A percentile compares a stretch with the other conserved stretches of the same genome.
Conservation (phyloP, 2,113 vertebrate species). For the Xenopus borealis region DNA sequence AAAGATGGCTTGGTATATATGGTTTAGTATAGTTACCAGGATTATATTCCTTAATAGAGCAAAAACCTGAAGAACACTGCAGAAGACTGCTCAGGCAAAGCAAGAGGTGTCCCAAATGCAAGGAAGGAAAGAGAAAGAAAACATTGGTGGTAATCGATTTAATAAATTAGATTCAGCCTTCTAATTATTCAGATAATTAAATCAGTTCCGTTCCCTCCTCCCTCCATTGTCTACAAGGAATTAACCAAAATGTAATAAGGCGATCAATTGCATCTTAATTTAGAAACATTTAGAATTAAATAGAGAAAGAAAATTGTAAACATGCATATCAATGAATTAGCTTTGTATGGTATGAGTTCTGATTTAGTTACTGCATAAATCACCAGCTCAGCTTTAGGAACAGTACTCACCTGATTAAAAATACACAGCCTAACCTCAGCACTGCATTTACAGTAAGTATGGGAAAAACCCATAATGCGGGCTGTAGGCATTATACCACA, state of each 20-base stretch:
- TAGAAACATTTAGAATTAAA: not conserved
- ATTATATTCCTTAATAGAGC: slow-evolving; percentile 17
- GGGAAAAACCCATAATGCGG: no score
- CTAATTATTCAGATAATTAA: slow-evolving; percentile 11
- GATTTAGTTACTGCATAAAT: no score
- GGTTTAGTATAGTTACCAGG: slow-evolving; percentile 40
- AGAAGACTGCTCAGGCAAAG: slow-evolving; percentile 16
- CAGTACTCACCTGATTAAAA: no score
- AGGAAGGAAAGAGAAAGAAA: slow-evolving; percentile 23
- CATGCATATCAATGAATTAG: not conserved
- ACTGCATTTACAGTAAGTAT: no score
- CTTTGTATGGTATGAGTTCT: no score
- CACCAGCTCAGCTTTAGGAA: no score
- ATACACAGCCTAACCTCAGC: no score
- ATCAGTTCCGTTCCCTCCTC: slow-evolving; percentile 10
- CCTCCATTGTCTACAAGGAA: not conserved
- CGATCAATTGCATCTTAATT: slow-evolving; percentile 19
- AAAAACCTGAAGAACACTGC: slow-evolving; percentile 20
- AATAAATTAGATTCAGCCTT: slow-evolving; percentile 19
- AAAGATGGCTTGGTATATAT: not conserved
- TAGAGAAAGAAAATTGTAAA: not conserved
- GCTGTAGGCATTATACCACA: no score
- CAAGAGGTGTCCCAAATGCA: slow-evolving; percentile 23
- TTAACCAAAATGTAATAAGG: not conserved
- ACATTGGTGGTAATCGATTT: slow-evolving; percentile 47